Evolutionary conservation across 2,797 vertebrate species (phyloP), one percentile per base, ranked within the genome.

Genomic region (Spinus pinus): DNA sequence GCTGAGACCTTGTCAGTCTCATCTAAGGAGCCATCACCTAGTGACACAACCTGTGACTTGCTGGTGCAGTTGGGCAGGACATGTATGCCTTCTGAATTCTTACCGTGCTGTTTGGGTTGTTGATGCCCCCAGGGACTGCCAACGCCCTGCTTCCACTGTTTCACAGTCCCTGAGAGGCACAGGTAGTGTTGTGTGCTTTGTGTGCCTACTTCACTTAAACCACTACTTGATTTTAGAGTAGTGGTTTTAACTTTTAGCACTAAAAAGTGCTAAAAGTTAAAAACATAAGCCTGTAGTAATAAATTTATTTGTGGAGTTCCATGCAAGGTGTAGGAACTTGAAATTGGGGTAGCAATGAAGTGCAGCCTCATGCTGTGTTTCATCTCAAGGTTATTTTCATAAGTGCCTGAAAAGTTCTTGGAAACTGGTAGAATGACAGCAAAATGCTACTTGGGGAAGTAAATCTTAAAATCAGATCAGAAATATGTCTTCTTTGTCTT

Each of bases 51-150:
- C 25, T 80, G 16, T 44, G 17, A 27, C 33, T 62, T 56, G 22
- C n/a, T 61, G 2, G 5, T 70, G 35, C 41, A 62, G 18, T 9
- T 56, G 27, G 60, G 31, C 15, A 57, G 44, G 31, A 69, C 6
- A 3, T 3, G 2, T 11, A 2, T 46, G 39, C 14, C 7, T 35
- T 66, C 22, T 58, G 51, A 85, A 14, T 58, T 70, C 14, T 39
- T 82, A 46, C 41, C 65, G 10, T 17, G 4, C 0, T 0, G 0
- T 54, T 47, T 69, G 58, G 13, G 7, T 44, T 62, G 21, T 33
- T 37, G 16, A 5, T 82, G 17, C 12, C 24, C 10, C 30, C 6
- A 24, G 39, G 39, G n/a, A 14, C 27, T 77, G 50, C 16, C 18
- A 33, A 5, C 31, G 50, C 14, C 16, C 25, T 6, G 2, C 19